Evolutionary conservation across 1,140 invertebrate genomes (phyloP), one percentile per base, ranked within the genome.

Genomic region (Alviniconcha marisindica): DNA sequence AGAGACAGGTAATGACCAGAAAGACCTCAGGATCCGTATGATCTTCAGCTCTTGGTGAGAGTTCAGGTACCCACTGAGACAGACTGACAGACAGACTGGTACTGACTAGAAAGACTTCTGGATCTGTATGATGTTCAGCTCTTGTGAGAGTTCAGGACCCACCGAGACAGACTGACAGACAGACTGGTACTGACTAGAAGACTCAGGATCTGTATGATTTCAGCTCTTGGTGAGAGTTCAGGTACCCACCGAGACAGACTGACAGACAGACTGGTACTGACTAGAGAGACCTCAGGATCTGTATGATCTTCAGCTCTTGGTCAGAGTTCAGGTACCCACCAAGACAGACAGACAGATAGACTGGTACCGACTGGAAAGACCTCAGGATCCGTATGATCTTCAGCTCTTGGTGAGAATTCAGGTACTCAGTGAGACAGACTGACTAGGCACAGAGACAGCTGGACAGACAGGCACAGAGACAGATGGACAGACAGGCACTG

Each of bases 21-120:
- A 90, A 56, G 94, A 92, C 88, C 95, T 94, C 1, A 95, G 93
- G 82, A 95, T 95, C 84, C 95, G 94, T 10, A 96, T 92, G 31
- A 95, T 95, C 14, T 94, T 94, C 2, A 94, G 92, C 95, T 95
- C 96, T 86, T 95, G 94, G 38, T 95, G 94, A 38, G 94, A 94
- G 85, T 94, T 94, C 4, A 96, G 90, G 28, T 96, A 93, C 86
- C 96, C 44, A 69, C 31, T 69, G 63, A 12, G 18, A 2, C 33
- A 28, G 5, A 21, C n/a, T 36, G 4, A 24, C n/a, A 31, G 7
- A 60, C 56, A 24, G 48, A 7, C 7, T 51, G 7, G 56, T 60
- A 60, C 56, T 60, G 10, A 91, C 90, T 90, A 90, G 76, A 90
- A 90, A 56, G 94, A 92, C 88, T 95, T 94, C 0, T 95, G 93